phyloP scores from a whole-genome alignment of 1,140 invertebrate species.

The Hycleus cichorii region DNA sequence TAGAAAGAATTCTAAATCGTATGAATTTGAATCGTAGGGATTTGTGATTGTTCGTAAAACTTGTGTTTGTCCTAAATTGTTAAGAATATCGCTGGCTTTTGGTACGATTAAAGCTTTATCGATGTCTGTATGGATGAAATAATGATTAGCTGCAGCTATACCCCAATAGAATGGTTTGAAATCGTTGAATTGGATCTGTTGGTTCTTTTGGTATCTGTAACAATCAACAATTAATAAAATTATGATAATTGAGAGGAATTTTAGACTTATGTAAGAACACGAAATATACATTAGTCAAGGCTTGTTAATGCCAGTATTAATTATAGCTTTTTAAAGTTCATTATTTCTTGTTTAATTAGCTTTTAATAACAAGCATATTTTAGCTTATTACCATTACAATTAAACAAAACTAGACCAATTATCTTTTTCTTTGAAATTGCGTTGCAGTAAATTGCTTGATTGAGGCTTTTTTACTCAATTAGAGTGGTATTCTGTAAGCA shows the following conservation, averaged over 20 bases:
- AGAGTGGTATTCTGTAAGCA: too few relatives aligned
- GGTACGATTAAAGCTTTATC: constrained; percentile 57
- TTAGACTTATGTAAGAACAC: not conserved
- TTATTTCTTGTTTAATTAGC: too few relatives aligned
- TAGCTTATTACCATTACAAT: too few relatives aligned
- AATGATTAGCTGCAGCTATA: constrained; percentile 64
- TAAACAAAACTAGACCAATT: too few relatives aligned
- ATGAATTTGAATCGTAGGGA: constrained; percentile 34
- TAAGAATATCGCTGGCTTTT: constrained; percentile 60
- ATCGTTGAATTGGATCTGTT: constrained; percentile 44
- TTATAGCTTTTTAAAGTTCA: too few relatives aligned
- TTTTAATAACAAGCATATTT: too few relatives aligned
- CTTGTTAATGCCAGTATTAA: too few relatives aligned
- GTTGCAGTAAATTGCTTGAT: too few relatives aligned
- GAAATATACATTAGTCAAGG: not conserved
- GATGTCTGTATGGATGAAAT: constrained; percentile 54
- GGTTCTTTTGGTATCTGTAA: constrained; percentile 30
- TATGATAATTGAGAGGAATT: not conserved
- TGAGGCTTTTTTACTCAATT: too few relatives aligned
- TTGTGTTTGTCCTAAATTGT: constrained; percentile 55
- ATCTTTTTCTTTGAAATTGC: too few relatives aligned
- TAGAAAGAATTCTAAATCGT: constrained; percentile 67
- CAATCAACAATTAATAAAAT: not conserved
- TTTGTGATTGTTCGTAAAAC: constrained; percentile 56
- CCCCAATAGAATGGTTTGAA: constrained; percentile 76